Conservation (phyloP, 2,113 vertebrate genomes). For the Syngnathus typhle region DNA sequence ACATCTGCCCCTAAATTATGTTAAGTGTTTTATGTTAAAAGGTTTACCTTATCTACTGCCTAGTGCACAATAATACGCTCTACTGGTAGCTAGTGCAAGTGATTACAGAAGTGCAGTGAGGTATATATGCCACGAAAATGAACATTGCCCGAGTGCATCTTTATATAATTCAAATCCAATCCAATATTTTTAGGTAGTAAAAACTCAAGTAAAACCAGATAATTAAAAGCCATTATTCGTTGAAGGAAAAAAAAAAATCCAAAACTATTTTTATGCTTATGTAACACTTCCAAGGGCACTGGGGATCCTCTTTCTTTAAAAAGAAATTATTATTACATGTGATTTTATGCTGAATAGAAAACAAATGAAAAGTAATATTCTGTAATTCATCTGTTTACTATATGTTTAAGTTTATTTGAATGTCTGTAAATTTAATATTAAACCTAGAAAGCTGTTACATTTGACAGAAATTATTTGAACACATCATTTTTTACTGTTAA, state of each 20-base stretch:
- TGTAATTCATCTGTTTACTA: not conserved
- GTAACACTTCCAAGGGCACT: not conserved
- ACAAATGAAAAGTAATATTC: not conserved
- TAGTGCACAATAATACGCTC: not conserved
- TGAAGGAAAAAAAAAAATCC: no score
- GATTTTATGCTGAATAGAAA: not conserved
- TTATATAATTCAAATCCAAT: not conserved
- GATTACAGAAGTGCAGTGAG: not conserved
- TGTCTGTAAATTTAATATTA: not conserved
- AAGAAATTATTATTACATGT: not conserved
- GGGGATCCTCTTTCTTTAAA: not conserved
- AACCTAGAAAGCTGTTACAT: not conserved
- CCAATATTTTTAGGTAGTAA: not conserved
- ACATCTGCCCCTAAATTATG: not conserved
- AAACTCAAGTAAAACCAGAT: not conserved
- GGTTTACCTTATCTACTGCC: not conserved
- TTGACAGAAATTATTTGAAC: conserved; percentile 4
- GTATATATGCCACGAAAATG: not conserved
- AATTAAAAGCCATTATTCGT: not conserved
- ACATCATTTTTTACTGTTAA: not conserved
- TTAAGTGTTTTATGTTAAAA: not conserved
- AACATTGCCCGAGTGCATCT: no score
- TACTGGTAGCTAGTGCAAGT: not conserved
- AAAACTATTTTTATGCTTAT: not conserved
- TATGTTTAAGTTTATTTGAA: not conserved